A percentile compares a stretch with the other conserved stretches of the same genome.
These are phyloP conservation scores for Spongia lamella DNA, from an alignment of 37 sponge, comb jelly and placozoan genomes.

Conservation along the genomic window DNA sequence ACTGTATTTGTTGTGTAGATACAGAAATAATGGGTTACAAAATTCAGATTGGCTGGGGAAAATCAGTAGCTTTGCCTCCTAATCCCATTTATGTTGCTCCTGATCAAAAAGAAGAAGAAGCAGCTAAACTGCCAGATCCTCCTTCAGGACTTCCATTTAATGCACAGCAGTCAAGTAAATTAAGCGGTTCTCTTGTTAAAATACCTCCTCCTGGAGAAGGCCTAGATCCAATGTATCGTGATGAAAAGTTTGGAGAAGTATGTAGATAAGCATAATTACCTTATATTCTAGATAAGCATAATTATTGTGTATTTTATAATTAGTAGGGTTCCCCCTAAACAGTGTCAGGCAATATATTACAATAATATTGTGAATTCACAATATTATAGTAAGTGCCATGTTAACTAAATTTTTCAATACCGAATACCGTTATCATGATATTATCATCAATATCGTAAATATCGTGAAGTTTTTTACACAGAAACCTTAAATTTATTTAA, in stretches of 20 bases:
- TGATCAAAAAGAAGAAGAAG: conserved; percentile 61
- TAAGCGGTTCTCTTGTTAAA: not conserved
- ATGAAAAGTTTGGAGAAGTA: conserved; percentile 20
- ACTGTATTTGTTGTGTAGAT: no score
- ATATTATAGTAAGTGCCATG: no score
- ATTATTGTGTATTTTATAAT: no score
- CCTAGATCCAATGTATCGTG: no score
- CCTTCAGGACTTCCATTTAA: conserved; percentile 91
- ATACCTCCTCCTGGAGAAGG: conserved; percentile 1
- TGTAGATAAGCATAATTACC: conserved; percentile 1
- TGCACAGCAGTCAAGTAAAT: conserved; percentile 63
- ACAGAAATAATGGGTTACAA: conserved; percentile 94
- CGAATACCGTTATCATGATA: no score
- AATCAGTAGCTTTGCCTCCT: conserved; percentile 93
- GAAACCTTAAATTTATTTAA: no score
- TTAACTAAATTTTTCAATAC: no score
- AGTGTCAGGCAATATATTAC: no score
- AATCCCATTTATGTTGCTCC: conserved; percentile 90
- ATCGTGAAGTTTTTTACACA: no score
- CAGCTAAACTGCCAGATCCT: conserved; percentile 59
- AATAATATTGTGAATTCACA: no score
- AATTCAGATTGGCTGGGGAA: conserved; percentile 96
- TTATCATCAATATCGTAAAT: no score
- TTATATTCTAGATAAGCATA: conserved; percentile 38
- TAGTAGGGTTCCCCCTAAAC: no score